phyloP scores from a whole-genome alignment of 2,888 invertebrate species.

The Lamproptera curius region DNA sequence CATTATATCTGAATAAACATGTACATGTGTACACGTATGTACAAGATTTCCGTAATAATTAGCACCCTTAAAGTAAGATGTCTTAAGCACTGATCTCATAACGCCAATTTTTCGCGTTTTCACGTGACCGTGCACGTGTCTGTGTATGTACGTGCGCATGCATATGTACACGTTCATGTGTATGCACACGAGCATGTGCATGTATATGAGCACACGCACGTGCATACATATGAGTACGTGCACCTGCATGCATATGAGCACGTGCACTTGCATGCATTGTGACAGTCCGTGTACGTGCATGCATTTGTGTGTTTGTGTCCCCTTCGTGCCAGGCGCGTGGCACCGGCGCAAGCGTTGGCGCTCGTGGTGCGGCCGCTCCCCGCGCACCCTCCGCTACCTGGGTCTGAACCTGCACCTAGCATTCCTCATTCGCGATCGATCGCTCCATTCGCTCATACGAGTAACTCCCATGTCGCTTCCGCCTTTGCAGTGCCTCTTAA shows the following conservation, averaged over 20 bases:
- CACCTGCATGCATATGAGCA: background rate
- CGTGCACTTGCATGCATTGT: background rate
- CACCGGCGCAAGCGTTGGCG: slow-evolving; percentile 43
- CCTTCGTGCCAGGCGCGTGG: slow-evolving; percentile 24
- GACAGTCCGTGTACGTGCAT: slow-evolving; percentile 22
- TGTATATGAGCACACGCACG: slow-evolving; percentile 82
- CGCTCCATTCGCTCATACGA: background rate
- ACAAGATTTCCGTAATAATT: no score
- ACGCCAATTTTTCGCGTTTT: no score
- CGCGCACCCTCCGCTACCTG: slow-evolving; percentile 39
- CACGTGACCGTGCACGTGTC: no score
- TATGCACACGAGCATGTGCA: slow-evolving; percentile 65
- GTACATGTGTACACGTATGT: no score
- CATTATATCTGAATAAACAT: no score
- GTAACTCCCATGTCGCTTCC: slow-evolving; percentile 12
- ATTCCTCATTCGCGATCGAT: background rate
- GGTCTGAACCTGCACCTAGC: slow-evolving; percentile 41
- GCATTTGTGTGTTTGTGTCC: slow-evolving; percentile 33
- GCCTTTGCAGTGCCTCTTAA: slow-evolving; percentile 27
- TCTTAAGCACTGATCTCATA: no score
- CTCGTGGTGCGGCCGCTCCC: slow-evolving; percentile 39
- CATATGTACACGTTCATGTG: background rate
- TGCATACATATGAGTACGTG: background rate
- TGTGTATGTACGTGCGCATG: background rate
- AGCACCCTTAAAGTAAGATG: no score